Evolutionary conservation across 2,797 vertebrate genomes (phyloP).

Genomic region (Lepilemur ruficaudatus): DNA sequence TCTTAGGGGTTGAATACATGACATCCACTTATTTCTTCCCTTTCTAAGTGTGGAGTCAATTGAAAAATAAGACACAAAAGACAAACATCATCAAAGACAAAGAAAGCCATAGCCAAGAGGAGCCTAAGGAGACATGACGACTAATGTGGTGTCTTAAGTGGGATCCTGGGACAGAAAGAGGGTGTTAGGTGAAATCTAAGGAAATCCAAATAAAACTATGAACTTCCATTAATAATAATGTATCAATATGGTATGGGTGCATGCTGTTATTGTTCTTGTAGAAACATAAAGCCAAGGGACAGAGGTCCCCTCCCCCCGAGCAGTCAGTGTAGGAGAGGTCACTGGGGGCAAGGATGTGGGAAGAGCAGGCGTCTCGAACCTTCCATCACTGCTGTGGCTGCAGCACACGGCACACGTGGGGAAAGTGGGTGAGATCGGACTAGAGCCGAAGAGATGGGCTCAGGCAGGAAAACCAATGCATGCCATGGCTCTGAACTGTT

Average conservation of each 20-base stretch:
- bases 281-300: neutral
- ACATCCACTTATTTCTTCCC: neutral
- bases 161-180: neutral
- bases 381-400: neutral
- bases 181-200: neutral
- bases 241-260: neutral
- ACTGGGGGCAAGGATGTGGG: neutral
- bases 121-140: neutral
- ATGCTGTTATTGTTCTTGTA: neutral
- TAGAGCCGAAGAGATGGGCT: neutral
- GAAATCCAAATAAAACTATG: neutral
- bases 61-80: neutral
- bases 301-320: neutral
- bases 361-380: neutral
- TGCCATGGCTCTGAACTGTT: neutral
- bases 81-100: neutral
- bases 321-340: neutral
- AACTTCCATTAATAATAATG: neutral
- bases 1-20: neutral
- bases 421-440: neutral
- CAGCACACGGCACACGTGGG: rapidly evolving
- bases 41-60: neutral
- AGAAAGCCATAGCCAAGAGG: neutral
- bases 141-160: neutral
- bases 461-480: rapidly evolving